Conservation (phyloP, 2,113 vertebrate genomes). For the Neopipo cinnamomea region DNA sequence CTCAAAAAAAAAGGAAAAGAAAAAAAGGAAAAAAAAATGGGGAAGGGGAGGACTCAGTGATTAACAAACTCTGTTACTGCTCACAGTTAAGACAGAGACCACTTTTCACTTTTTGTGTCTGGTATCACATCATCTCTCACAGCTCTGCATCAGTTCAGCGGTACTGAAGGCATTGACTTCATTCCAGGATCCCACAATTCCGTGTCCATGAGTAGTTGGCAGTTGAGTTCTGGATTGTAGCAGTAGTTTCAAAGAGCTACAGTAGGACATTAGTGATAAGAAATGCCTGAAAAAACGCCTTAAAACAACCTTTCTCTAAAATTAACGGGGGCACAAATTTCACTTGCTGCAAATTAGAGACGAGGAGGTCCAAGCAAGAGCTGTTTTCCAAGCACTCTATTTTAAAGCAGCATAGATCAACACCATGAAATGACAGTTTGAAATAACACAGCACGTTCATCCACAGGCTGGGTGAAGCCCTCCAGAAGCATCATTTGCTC, state of each 20-base stretch:
- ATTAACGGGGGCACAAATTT: not conserved
- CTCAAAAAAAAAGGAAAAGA: not conserved
- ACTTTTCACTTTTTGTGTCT: not conserved
- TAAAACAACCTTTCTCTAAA: not conserved
- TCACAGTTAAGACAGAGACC: not conserved
- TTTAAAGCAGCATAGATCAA: not conserved
- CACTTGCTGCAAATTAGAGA: not conserved
- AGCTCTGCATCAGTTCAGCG: not conserved
- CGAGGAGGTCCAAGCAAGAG: not conserved
- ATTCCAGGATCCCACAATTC: not conserved
- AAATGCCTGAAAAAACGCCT: not conserved
- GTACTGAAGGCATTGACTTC: accelerated
- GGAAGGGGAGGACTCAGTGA: not conserved
- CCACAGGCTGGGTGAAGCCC: not conserved
- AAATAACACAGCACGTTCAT: not conserved
- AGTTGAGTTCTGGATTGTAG: not conserved
- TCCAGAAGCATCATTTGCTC: not conserved
- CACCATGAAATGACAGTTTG: not conserved
- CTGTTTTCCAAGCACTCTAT: not conserved
- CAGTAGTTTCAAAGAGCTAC: not conserved
- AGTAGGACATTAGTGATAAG: not conserved
- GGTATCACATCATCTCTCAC: not conserved
- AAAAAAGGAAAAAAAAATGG: not conserved
- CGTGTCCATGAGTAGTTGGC: not conserved
- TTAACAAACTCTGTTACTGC: not conserved